Percentiles rank a stretch among this genome's conserved stretches.
phyloP scores from a whole-genome alignment of 2,888 invertebrate genomes.

The Meiosimyza decipiens region DNA sequence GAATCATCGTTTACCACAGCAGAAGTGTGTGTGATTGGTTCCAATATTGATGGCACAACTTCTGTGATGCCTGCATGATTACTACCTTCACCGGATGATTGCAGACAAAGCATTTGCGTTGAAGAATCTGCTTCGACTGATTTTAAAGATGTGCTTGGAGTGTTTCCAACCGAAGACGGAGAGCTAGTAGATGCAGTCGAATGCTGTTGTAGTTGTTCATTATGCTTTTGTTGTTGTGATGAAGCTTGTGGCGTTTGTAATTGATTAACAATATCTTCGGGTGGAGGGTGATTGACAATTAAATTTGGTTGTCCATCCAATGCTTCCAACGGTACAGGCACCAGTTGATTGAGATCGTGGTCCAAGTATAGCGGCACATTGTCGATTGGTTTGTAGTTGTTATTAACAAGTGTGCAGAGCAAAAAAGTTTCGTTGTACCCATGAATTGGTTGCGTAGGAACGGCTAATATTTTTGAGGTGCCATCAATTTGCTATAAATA shows the following conservation, averaged over 20 bases:
- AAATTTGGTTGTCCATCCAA: conserved; percentile 50
- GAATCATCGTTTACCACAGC: conserved; percentile 23
- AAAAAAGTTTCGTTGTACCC: conserved; percentile 80
- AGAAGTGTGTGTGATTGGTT: background rate
- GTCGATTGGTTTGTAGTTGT: conserved; percentile 78
- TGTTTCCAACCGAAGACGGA: background rate
- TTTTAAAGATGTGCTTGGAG: conserved; percentile 41
- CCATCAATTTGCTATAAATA: conserved; percentile 54
- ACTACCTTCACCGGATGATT: background rate
- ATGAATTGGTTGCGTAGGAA: conserved; percentile 80
- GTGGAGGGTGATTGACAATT: conserved; percentile 49
- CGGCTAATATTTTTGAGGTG: conserved; percentile 72
- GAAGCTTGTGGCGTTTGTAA: conserved; percentile 27
- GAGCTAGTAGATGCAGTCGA: background rate
- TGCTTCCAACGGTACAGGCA: conserved; percentile 57
- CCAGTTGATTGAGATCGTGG: conserved; percentile 56
- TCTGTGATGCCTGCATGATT: conserved; percentile 30
- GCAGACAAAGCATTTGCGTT: conserved; percentile 51
- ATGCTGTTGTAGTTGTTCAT: background rate
- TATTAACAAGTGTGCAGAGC: conserved; percentile 71
- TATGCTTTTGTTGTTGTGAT: conserved; percentile 17
- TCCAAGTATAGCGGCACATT: conserved; percentile 68
- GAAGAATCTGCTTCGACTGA: conserved; percentile 47
- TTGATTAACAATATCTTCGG: conserved; percentile 31
- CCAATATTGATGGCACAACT: conserved; percentile 10